Evolutionary conservation across 2,888 invertebrate genomes (phyloP), one percentile per base, ranked within the genome.

Genomic region (Acrobasis repandana): DNA sequence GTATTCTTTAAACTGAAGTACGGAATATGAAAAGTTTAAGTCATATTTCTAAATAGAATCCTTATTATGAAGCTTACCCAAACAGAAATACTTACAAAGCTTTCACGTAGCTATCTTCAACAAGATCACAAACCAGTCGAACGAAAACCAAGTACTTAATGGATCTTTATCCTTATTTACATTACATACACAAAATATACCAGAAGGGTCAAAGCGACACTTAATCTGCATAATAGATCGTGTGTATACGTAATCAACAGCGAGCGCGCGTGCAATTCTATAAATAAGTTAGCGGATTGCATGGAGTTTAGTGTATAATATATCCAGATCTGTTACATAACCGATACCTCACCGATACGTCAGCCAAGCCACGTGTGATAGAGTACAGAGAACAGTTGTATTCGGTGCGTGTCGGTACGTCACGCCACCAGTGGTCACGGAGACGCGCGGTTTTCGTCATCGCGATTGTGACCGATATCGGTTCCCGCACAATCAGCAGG

Each of bases 401-500:
- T 10, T 11, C 11, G 38, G 14, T 38, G 38, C 38, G 38, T 38
- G 11, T 11, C 11, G 0, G 28, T 28, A 28, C 28, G 28, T 28
- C 28, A 28, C 28, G 28, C 28, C 6, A 28, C 28, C 28, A 0
- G 2, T 38, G 38, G 58, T 58, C 58, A 49, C 48, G 10, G n/a
- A 49, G 60, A 60, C 62, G 62, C 58, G 48, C 34, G 49, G 67
- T 69, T 72, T 72, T 68, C 68, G 71, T 73, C 67, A 43, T 43
- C n/a, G 28, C 28, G 28, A 69, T 65, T 67, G 66, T 72, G 67
- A 70, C 71, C 67, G 71, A 70, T 72, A 67, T 66, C 63, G 61
- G 60, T 58, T 68, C 66, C 64, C 62, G 65, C 66, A 67, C 65
- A 61, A 67, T 63, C 61, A 57, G 56, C 58, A 18, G 61, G 68